Evolutionary conservation across 2,113 vertebrate genomes (phyloP).

Genomic region (Ameiurus melas): DNA sequence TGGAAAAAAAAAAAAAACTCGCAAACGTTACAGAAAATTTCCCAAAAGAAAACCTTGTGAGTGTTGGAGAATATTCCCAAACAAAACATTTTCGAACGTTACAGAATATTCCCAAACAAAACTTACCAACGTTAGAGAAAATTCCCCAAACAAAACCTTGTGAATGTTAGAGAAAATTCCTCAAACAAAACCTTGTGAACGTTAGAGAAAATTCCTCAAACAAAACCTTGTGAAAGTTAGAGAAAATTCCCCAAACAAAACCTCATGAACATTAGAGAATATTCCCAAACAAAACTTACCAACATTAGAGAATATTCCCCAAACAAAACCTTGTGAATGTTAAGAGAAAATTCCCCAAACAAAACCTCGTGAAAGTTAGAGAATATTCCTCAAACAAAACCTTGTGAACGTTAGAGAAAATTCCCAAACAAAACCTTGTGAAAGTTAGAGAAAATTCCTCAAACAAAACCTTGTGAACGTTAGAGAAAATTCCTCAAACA

Average conservation of each 20-base stretch:
- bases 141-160: not conserved
- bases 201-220: too few relatives aligned
- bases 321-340: too few relatives aligned
- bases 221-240: not conserved
- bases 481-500: not conserved
- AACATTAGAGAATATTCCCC: not conserved
- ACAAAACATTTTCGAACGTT: not conserved
- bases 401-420: too few relatives aligned
- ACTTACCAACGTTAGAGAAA: not conserved
- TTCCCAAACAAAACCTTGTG: not conserved
- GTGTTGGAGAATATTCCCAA: not conserved
- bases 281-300: too few relatives aligned
- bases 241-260: not conserved
- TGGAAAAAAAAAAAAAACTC: too few relatives aligned
- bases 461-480: too few relatives aligned
- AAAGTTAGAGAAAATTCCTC: too few relatives aligned
- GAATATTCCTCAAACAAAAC: too few relatives aligned
- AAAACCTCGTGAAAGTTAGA: too few relatives aligned
- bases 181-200: not conserved
- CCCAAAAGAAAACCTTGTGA: not conserved
- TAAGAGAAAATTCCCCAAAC: too few relatives aligned
- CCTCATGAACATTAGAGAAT: not conserved
- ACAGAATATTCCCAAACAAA: not conserved
- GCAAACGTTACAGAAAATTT: not conserved
- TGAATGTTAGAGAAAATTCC: not conserved